Base-by-base conservation (phyloP, 1,140 invertebrate genomes). In the Zaprionus camerounensis region DNA sequence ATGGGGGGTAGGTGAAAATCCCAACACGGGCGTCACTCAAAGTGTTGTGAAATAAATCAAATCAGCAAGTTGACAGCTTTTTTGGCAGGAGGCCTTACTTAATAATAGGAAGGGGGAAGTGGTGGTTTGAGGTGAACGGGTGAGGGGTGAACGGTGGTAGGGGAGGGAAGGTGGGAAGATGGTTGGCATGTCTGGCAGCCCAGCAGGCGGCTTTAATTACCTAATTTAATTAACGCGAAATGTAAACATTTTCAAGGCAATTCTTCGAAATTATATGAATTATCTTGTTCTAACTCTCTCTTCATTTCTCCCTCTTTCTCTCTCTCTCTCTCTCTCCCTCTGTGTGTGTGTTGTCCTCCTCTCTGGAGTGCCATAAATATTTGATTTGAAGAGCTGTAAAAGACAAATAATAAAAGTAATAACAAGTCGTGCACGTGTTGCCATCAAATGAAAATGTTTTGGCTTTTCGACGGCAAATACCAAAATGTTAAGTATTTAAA, bases 171-270 rank as follows among this genome's bases (percentile, higher is more conserved):
- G 1, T 1, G 20, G 2, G 5, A 11, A 34, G 9, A 3, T 34
- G 31, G 15, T 17, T 9, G 49, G 46, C 46, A 51, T 51, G 22
- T 51, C 46, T 51, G 46, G 3, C 20, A 51, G 15, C 38, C 46
- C 9, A 11, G 20, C 46, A 24, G 20, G 9, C 20, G 46, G 22
- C 46, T 56, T 71, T 76, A 76, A 82, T 82, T 78, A 78, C 63
- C 70, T 82, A 71, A 82, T 78, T 82, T 78, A 82, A 82, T 82
- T 82, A 82, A 82, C 63, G 65, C 71, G 65, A 69, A 78, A 82
- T 81, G 75, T 71, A 78, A 82, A 78, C 80, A 75, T 51, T 65
- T 76, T 65, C 26, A 34, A 53, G 59, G 51, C 56, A 51, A 57
- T 71, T 41, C 20, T 9, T n/a, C 34, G 26, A 41, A 64, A 53